Percentiles rank a stretch among this genome's conserved stretches.
Evolutionary conservation across 2,797 vertebrate genomes (phyloP).

Genomic region (Nasua narica): DNA sequence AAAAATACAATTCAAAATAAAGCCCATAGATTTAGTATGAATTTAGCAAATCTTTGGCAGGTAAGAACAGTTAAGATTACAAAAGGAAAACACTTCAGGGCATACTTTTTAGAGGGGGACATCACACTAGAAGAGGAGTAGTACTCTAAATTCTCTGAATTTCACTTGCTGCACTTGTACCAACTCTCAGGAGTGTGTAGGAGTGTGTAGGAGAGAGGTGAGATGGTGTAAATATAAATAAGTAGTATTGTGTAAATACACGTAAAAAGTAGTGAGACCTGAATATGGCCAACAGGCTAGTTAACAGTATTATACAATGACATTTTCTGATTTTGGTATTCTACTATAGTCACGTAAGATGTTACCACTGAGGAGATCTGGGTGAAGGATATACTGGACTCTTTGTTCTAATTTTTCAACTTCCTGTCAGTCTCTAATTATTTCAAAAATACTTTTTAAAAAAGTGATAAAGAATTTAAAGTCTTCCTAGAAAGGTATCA

Average conservation of each 20-base stretch:
- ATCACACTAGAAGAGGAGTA: too few relatives aligned
- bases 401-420: background rate
- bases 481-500: background rate
- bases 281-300: background rate
- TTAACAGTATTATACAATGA: background rate
- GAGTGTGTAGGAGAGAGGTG: background rate
- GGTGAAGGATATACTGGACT: background rate
- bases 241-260: background rate
- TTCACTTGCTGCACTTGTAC: background rate
- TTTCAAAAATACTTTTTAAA: background rate
- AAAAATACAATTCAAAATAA: background rate
- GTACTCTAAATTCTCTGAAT: background rate
- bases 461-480: background rate
- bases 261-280: background rate
- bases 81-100: background rate
- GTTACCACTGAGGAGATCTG: background rate
- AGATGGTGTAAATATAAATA: background rate
- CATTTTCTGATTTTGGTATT: background rate
- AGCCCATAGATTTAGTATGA: background rate
- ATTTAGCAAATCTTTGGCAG: background rate
- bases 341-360: background rate
- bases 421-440: background rate
- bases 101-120: accelerated
- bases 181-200: background rate
- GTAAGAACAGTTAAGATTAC: background rate